Percentiles rank a stretch among this genome's conserved stretches.
Evolutionary conservation across 2,888 invertebrate species (phyloP).

Genomic region (Heliconius charithonia): DNA sequence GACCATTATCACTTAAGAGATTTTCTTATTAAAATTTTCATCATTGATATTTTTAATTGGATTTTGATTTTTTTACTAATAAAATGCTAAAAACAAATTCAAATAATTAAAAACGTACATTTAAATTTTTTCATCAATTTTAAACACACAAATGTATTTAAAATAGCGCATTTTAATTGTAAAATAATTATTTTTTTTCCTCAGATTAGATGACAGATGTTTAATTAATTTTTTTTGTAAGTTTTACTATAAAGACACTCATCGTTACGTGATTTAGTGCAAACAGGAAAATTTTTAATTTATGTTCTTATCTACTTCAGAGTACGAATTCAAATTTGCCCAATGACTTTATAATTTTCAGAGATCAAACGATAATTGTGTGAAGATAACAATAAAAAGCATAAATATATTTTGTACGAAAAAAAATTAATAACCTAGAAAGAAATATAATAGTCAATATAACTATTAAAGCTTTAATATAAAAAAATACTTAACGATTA

Average conservation of each 20-base stretch:
- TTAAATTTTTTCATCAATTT: no score
- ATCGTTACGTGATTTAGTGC: background rate
- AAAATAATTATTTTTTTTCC: background rate
- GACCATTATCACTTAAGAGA: no score
- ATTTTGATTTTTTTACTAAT: no score
- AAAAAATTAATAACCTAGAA: no score
- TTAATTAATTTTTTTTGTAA: background rate
- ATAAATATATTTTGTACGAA: no score
- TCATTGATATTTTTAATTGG: no score
- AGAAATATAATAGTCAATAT: conserved; percentile 34
- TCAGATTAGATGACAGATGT: background rate
- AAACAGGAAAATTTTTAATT: background rate
- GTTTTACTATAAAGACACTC: background rate
- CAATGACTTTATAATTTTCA: conserved; percentile 1
- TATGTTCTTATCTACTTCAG: background rate
- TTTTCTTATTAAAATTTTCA: no score
- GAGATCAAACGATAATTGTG: conserved; percentile 1
- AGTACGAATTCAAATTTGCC: background rate
- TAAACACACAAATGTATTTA: background rate
- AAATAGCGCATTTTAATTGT: background rate
- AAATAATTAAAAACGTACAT: background rate
- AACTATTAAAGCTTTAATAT: conserved; percentile 25
- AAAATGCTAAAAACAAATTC: no score
- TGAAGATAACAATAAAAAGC: background rate
- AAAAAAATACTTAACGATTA: background rate